phyloP scores from a whole-genome alignment of 1,140 invertebrate species.

The Cherax quadricarinatus region DNA sequence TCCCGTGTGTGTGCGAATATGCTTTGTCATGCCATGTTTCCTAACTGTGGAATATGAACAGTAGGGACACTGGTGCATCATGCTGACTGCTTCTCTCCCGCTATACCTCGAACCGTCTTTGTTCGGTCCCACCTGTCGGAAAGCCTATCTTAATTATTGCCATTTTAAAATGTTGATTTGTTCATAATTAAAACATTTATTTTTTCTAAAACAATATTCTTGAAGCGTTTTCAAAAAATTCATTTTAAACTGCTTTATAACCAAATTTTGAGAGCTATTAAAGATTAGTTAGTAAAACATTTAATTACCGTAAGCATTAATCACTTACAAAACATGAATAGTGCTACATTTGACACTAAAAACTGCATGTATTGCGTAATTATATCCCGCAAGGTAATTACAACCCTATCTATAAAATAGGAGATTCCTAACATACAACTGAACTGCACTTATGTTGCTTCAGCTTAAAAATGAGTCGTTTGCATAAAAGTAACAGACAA shows the following conservation, averaged over 20 bases:
- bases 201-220: neutral
- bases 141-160: slow-evolving; percentile 58
- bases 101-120: slow-evolving; percentile 51
- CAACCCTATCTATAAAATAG: too few species aligned
- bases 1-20: slow-evolving; percentile 59
- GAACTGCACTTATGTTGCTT: too few species aligned
- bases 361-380: too few species aligned
- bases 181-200: neutral
- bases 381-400: too few species aligned
- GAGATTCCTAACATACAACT: too few species aligned
- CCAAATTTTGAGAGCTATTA: too few species aligned
- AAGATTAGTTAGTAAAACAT: too few species aligned
- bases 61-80: slow-evolving; percentile 59
- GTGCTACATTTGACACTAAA: too few species aligned
- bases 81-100: slow-evolving; percentile 52
- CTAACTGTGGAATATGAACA: slow-evolving; percentile 49
- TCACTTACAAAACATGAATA: too few species aligned
- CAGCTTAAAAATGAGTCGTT: too few species aligned
- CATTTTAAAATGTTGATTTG: slow-evolving; percentile 4
- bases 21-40: slow-evolving; percentile 61
- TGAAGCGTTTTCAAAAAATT: neutral
- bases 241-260: neutral
- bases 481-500: too few species aligned
- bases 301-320: too few species aligned
- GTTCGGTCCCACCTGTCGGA: slow-evolving; percentile 51